Base-by-base conservation (phyloP, 2,888 invertebrate species). In the Aradus depressus region DNA sequence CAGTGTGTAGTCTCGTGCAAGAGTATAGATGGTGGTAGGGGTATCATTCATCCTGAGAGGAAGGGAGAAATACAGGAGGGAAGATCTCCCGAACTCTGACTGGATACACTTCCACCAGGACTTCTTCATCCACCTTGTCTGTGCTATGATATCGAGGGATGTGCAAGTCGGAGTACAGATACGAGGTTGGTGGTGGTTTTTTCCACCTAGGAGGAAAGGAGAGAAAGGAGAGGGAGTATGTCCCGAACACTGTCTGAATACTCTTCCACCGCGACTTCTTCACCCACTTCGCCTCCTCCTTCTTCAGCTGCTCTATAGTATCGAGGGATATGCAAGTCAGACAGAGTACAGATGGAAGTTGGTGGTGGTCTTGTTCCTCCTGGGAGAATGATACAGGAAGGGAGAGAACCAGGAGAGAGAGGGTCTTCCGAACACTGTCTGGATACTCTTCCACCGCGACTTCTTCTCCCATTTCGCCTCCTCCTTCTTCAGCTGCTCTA, bases 401-500 rank as follows among this genome's bases (percentile, higher is more conserved):
- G 95, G 95, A 14, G 88, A 92, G 64, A 95, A 84, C 98, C 97
- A 98, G 3, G 84, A 77, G 49, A 95, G 67, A 1, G 92, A 91
- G 69, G 97, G 95, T 12, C 93, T 77, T 21, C 98, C 98, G 69
- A 98, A 98, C 3, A 98, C 97, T 0, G 91, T 82, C 66, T 93
- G 92, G 61, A 97, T 84, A 64, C 91, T 92, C 74, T 91, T 87
- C 86, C 95, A 91, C 44, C 88, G 75, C 1, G 91, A 90, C 63
- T 88, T 89, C 62, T 87, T 87, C 42, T 84, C 85, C 91, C 92
- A 93, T n/a, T 87, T 75, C 1, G 90, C 88, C 67, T 92, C 86
- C 64, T 97, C 96, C 65, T 92, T 92, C 70, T 96, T 96, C 63
- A 97, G 69, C 70, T 92, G 91, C 67, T 97, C 97, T 61, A 97